Evolutionary conservation across 2,113 vertebrate species (phyloP), one percentile per base, ranked within the genome.

Genomic region (Sphyrna mokarran): DNA sequence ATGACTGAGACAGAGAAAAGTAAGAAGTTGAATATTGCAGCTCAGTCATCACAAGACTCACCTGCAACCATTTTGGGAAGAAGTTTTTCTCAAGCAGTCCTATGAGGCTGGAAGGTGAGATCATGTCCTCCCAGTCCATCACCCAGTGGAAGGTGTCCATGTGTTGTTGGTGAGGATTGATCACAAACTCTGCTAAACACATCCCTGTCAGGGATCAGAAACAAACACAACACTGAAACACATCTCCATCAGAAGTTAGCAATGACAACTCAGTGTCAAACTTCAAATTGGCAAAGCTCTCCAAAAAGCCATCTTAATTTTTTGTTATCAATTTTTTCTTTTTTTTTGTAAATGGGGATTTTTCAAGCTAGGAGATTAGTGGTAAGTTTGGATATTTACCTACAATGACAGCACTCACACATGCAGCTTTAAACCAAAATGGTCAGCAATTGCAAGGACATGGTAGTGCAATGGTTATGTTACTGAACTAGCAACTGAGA

Each of bases 141-240:
- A 99, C 98, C 99, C 99, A 99, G 96, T 99, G 98, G 96, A 99
- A 99, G 0, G 99, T 98, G 0, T 99, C 99, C 98, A 99, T 99
- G 97, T 99, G 98, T 97, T 99, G 99, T 97, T 99, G 99, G 97
- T 99, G 99, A 29, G 99, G 99, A 96, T 99, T 99, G 91, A 99
- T 98, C 95, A 99, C 97, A 68, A 99, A 97, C 94, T 99, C 99
- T 0, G 98, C 98, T 2, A 99, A 97, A 97, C 99, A 99, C 97
- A 99, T 97, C 14, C 98, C 99, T 99, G 96, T 10, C 61, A 69
- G 23, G 33, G 86, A 14, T 43, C 29, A 89, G 33, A 90, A 48
- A 69, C 29, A 40, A 66, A 66, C n/a, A 37, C 33, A 66, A 6
- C 2, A 4, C 8, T 93, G 1, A 66, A 63, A 37, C 16, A 68